Percentiles rank a stretch among this genome's conserved stretches.
phyloP scores from a whole-genome alignment of 2,888 invertebrate genomes.

The Chaetoderma sp. region DNA sequence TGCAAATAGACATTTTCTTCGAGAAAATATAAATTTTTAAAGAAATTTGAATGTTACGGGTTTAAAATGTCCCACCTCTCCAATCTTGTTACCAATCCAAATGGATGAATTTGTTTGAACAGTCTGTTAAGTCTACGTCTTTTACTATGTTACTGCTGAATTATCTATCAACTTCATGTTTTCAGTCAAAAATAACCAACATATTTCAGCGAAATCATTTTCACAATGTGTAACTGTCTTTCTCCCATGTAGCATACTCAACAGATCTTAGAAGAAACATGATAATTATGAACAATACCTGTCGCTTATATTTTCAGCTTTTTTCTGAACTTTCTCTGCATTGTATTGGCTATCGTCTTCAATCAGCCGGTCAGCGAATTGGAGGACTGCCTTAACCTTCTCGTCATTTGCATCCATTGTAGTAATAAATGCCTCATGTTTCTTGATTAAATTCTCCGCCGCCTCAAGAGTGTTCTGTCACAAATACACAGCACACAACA shows the following conservation, averaged over 20 bases:
- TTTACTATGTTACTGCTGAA: not conserved
- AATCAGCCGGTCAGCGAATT: constrained; percentile 90
- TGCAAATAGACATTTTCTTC: no score
- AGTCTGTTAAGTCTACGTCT: not conserved
- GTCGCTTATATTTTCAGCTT: constrained; percentile 93
- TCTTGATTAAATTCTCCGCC: constrained; percentile 96
- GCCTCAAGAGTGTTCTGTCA: constrained; percentile 86
- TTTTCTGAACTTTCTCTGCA: constrained; percentile 94
- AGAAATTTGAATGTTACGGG: no score
- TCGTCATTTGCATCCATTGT: constrained; percentile 99
- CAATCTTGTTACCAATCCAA: no score
- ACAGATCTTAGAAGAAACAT: not conserved
- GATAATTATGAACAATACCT: constrained; percentile 70
- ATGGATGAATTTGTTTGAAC: no score
- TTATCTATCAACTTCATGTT: not conserved
- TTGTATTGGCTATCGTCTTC: constrained; percentile 93
- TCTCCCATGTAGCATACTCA: no score
- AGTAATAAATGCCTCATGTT: constrained; percentile 98
- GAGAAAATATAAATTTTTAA: no score
- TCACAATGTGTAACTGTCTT: no score
- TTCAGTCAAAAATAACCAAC: not conserved
- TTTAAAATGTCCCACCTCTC: no score
- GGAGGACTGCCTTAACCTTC: constrained; percentile 95
- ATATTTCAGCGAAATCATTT: no score
- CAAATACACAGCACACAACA: constrained; percentile 12